Conservation (phyloP, 2,888 invertebrate genomes). For the Metacarcinus magister region DNA sequence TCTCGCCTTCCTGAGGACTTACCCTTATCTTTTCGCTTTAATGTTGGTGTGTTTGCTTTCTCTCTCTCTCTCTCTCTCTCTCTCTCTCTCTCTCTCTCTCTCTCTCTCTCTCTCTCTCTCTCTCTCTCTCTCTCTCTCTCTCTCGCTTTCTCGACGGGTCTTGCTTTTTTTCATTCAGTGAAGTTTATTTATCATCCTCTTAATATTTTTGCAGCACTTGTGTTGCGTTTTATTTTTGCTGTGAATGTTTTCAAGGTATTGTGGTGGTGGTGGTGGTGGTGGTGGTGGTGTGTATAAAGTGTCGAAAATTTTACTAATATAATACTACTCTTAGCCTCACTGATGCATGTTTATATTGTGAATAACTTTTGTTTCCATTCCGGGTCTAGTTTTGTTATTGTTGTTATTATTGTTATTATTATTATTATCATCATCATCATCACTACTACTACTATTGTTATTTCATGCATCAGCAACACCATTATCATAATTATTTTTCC, state of each 20-base stretch:
- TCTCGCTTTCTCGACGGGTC: not conserved
- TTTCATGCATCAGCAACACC: too few species aligned
- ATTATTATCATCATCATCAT: not conserved
- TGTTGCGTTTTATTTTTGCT: not conserved
- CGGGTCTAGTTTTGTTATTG: not conserved
- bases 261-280: not conserved
- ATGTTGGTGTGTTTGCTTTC: not conserved
- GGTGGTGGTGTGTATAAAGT: not conserved
- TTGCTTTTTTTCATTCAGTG: not conserved
- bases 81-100: not conserved
- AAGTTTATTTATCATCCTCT: not conserved
- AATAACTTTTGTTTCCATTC: too few species aligned
- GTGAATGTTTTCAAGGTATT: not conserved
- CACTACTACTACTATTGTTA: too few species aligned
- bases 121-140: slow-evolving; percentile 22
- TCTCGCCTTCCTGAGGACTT: not conserved
- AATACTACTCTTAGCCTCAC: not conserved
- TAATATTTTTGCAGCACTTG: not conserved
- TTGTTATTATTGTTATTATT: not conserved
- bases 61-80: not conserved
- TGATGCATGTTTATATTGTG: not conserved
- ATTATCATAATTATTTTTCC: too few species aligned
- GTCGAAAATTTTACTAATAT: not conserved
- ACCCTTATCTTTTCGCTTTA: not conserved
- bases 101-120: not conserved